Base-by-base conservation (phyloP, 2,888 invertebrate species). In the Ischnura elegans region DNA sequence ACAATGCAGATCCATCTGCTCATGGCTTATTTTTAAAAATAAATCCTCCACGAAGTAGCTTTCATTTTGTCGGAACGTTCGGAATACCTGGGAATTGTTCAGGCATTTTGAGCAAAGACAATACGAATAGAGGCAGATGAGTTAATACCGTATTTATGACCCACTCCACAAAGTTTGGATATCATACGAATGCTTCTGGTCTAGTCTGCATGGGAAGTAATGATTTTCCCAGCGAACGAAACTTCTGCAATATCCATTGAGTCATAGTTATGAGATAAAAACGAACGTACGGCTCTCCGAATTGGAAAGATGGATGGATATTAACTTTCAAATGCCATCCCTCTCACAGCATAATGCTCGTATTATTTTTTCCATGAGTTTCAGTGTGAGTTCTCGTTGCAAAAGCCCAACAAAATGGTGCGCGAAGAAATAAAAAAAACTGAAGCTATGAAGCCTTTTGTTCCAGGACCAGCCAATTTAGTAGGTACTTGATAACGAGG, bases 221-320 rank as follows among this genome's bases (percentile, higher is more conserved):
- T 29, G 66, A 29, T 76, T 76, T 76, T 76, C 29, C 13, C 6
- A 0, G 29, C 76, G 76, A 76, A 36, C 76, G 13, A 76, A 76
- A 76, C 76, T 76, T 76, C 36, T 16, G 76, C 76, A 76, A 29
- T 29, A 76, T 76, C 10, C 76, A 76, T 76, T 76, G 76, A 76
- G 76, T 36, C 76, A 36, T 25, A 76, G 76, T 10, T 36, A 16
- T 36, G 13, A 76, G 76, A 76, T 66, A 29, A 29, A 66, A 66
- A 29, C 29, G n/a, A 66, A 5, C n/a, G n/a, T n/a, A 13, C n/a
- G 21, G 13, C 8, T 55, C 29, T 8, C 6, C 5, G 29, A 66
- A 66, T 66, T 8, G 8, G 21, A 6, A 29, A n/a, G n/a, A n/a
- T n/a, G n/a, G 66, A n/a, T 29, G 29, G 66, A 29, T 66, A 66